Conservation (phyloP, 1,140 invertebrate species). For the Camponotus floridanus region DNA sequence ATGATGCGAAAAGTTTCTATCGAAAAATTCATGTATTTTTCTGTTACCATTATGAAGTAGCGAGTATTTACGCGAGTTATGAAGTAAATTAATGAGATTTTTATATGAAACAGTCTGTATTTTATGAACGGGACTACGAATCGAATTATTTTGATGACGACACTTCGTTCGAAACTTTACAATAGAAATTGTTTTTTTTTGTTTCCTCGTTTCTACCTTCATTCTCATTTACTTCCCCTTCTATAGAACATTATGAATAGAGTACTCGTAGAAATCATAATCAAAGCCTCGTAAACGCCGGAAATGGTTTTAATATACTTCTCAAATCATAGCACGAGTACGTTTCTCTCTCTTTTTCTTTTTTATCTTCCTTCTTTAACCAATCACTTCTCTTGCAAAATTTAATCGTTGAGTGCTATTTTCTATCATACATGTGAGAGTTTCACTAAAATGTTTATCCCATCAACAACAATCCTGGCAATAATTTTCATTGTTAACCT, state of each 20-base stretch:
- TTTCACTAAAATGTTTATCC: slow-evolving; percentile 1
- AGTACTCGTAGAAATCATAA: slow-evolving; percentile 40
- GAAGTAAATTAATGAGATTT: slow-evolving; percentile 29
- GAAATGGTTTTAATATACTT: slow-evolving; percentile 73
- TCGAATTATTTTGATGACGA: slow-evolving; percentile 31
- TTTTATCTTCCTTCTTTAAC: neutral
- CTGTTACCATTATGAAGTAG: neutral
- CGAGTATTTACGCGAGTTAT: slow-evolving; percentile 14
- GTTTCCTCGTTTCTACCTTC: slow-evolving; percentile 33
- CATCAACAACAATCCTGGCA: neutral
- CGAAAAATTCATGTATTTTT: neutral
- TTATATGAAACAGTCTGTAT: neutral
- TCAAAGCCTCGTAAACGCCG: slow-evolving; percentile 60
- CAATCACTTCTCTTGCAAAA: slow-evolving; percentile 22
- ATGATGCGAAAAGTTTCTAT: neutral
- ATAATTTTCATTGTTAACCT: neutral
- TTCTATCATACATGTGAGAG: neutral
- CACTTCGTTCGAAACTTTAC: neutral
- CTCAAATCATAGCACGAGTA: neutral
- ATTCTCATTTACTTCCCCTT: slow-evolving; percentile 60
- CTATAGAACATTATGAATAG: slow-evolving; percentile 43
- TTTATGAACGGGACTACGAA: slow-evolving; percentile 28
- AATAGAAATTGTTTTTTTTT: slow-evolving; percentile 27
- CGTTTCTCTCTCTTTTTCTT: neutral
- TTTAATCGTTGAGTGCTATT: slow-evolving; percentile 25